These are phyloP conservation scores for Dyspetes luteomarginatus DNA, from an alignment of 2,888 invertebrate species.

Conservation along the genomic window DNA sequence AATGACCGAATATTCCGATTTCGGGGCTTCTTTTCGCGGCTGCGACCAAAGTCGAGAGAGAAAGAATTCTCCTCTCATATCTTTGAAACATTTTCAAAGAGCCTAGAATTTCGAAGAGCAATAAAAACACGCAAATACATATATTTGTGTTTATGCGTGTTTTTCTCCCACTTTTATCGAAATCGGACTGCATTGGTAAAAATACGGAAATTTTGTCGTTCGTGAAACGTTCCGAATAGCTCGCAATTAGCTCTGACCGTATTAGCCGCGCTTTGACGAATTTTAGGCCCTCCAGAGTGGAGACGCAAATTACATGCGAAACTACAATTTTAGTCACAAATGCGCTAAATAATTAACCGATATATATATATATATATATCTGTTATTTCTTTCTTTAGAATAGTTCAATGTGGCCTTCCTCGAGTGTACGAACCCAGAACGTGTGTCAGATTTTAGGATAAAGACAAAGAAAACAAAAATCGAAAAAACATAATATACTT, in stretches of 20 bases:
- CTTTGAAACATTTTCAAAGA: slow-evolving; percentile 31
- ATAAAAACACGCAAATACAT: background rate
- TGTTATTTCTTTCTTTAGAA: slow-evolving; percentile 76
- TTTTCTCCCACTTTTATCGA: slow-evolving; percentile 17
- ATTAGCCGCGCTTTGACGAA: slow-evolving; percentile 66
- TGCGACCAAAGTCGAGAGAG: slow-evolving; percentile 44
- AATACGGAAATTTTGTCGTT: slow-evolving; percentile 36
- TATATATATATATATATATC: background rate
- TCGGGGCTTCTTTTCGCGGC: slow-evolving; percentile 11
- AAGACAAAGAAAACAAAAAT: background rate
- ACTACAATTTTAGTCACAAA: slow-evolving; percentile 68
- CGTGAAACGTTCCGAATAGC: slow-evolving; percentile 13
- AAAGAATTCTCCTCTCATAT: slow-evolving; percentile 29
- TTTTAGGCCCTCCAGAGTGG: slow-evolving; percentile 29
- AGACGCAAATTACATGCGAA: slow-evolving; percentile 4
- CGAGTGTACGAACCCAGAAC: slow-evolving; percentile 76
- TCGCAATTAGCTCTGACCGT: slow-evolving; percentile 63
- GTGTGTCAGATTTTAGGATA: slow-evolving; percentile 69
- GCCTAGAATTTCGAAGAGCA: slow-evolving; percentile 15
- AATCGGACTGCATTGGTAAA: slow-evolving; percentile 17
- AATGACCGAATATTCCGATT: slow-evolving; percentile 35
- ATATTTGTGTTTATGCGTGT: background rate
- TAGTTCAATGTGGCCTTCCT: slow-evolving; percentile 84
- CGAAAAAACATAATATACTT: background rate
- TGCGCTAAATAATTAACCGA: slow-evolving; percentile 76